Evolutionary conservation across 2,113 vertebrate genomes (phyloP).

Genomic region (Erpornis zantholeuca): DNA sequence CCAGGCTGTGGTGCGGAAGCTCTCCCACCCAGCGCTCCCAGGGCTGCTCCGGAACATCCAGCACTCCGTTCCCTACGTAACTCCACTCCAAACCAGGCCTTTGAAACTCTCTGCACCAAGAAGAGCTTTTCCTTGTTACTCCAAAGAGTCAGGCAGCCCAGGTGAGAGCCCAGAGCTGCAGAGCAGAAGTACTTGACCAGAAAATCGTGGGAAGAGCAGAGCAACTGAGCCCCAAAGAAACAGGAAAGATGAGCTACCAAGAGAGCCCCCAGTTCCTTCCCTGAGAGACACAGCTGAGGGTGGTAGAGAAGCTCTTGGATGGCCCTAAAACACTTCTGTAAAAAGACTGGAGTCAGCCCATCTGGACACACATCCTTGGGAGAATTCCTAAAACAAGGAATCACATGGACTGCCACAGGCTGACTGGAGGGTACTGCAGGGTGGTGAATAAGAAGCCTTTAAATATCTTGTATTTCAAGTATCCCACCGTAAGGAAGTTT

Average conservation of each 20-base stretch:
- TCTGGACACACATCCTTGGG: neutral
- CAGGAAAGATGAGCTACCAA: neutral
- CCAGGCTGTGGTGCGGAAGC: accelerated
- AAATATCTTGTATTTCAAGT: accelerated
- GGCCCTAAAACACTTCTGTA: neutral
- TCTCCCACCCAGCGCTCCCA: neutral
- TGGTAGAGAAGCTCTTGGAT: neutral
- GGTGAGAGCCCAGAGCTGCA: neutral
- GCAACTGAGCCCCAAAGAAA: neutral
- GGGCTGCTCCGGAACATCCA: neutral
- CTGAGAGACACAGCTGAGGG: neutral
- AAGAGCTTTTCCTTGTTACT: neutral
- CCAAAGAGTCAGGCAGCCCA: neutral
- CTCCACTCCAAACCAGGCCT: neutral
- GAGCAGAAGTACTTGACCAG: neutral
- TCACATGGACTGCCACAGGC: accelerated
- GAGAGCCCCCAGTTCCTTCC: neutral
- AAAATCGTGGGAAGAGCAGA: neutral
- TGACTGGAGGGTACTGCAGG: accelerated
- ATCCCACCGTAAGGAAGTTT: neutral
- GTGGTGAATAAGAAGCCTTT: neutral
- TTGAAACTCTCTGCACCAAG: neutral
- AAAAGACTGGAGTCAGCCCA: neutral
- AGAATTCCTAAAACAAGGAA: neutral
- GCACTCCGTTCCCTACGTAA: neutral